A percentile compares a stretch with the other conserved stretches of the same genome.
Conservation (phyloP, 2,113 vertebrate genomes). For the Nannospalax galili region DNA sequence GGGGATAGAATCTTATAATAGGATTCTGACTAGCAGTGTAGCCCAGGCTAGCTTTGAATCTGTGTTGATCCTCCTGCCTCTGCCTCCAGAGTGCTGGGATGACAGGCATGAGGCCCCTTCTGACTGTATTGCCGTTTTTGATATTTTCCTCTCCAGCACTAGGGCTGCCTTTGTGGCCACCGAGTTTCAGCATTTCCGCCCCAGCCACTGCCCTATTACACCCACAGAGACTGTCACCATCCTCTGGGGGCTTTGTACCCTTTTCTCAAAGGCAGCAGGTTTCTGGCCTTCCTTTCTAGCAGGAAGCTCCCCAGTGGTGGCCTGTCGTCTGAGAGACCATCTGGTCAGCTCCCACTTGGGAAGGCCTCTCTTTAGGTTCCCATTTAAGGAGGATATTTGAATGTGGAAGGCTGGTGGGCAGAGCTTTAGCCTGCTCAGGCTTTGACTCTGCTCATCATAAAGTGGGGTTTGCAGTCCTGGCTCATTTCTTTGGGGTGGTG, state of each 20-base stretch:
- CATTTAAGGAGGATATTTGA: neutral
- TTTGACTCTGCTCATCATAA: too few species aligned
- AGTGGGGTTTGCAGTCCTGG: accelerated
- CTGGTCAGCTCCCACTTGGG: too few species aligned
- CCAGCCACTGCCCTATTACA: too few species aligned
- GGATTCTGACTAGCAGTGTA: neutral
- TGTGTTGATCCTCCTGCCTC: neutral
- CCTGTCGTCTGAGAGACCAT: neutral
- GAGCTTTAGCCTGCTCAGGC: neutral
- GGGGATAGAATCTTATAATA: neutral
- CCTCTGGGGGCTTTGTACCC: neutral
- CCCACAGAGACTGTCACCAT: neutral
- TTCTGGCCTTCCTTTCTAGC: accelerated
- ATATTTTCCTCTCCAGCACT: neutral
- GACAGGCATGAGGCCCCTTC: neutral
- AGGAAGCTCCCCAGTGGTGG: neutral
- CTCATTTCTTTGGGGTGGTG: neutral
- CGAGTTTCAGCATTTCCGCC: too few species aligned
- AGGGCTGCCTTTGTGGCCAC: neutral
- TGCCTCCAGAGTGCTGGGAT: neutral
- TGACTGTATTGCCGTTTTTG: neutral
- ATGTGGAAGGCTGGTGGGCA: neutral
- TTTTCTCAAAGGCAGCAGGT: too few species aligned
- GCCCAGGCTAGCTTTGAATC: neutral
- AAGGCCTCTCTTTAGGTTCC: too few species aligned